Conservation (phyloP, 1,140 invertebrate genomes). For the Papilio polytes region DNA sequence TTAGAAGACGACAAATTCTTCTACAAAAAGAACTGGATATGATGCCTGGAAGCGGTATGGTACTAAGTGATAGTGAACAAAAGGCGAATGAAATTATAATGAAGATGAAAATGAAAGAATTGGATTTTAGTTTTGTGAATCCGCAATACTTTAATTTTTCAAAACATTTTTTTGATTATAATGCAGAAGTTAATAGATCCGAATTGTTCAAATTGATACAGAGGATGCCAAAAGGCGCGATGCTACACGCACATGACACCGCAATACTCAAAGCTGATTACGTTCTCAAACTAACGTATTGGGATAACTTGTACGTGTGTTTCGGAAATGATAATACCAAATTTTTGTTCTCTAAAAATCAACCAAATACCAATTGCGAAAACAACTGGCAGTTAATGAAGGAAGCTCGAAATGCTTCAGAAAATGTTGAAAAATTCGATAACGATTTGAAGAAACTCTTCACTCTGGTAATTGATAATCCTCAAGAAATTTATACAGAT, state of each 20-base stretch:
- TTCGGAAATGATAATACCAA: constrained; percentile 58
- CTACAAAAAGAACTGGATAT: constrained; percentile 62
- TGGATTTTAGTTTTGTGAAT: constrained; percentile 83
- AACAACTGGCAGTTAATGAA: constrained; percentile 84
- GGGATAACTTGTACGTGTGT: constrained; percentile 88
- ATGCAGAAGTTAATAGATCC: constrained; percentile 86
- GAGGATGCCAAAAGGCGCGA: constrained; percentile 89
- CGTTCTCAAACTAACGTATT: constrained; percentile 88
- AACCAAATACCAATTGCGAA: constrained; percentile 50
- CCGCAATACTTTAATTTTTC: constrained; percentile 86
- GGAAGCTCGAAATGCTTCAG: constrained; percentile 82
- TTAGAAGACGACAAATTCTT: constrained; percentile 63
- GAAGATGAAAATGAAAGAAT: constrained; percentile 86
- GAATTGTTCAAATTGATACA: constrained; percentile 88
- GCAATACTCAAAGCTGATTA: constrained; percentile 87
- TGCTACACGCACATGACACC: constrained; percentile 89
- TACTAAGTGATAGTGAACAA: constrained; percentile 84
- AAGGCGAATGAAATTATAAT: constrained; percentile 87
- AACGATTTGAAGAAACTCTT: constrained; percentile 84
- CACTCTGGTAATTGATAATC: constrained; percentile 86
- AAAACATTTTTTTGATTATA: constrained; percentile 88
- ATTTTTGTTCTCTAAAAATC: constrained; percentile 72
- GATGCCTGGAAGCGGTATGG: constrained; percentile 83
- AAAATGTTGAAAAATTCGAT: constrained; percentile 84
- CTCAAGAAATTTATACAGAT: constrained; percentile 85